phyloP scores from a whole-genome alignment of 2,797 vertebrate species.

The Xenops minutus region DNA sequence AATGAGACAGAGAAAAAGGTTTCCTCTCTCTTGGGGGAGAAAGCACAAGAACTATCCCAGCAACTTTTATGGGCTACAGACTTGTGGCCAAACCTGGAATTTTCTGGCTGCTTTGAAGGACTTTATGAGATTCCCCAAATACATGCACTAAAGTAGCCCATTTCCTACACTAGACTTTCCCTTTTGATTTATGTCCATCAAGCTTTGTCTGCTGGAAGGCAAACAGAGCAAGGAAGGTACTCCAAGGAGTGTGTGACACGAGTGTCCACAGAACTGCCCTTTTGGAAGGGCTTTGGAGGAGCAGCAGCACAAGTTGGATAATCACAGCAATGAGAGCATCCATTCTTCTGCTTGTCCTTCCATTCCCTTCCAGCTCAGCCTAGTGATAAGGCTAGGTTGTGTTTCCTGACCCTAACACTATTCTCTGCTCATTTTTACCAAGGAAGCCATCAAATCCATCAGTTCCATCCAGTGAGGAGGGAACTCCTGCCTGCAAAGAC shows the following conservation, averaged over 20 bases:
- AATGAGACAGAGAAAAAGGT: background rate
- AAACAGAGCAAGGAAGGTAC: background rate
- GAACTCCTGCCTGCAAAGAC: background rate
- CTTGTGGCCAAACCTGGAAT: constrained; percentile 6
- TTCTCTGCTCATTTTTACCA: background rate
- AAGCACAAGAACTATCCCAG: background rate
- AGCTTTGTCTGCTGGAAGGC: background rate
- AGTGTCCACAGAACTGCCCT: background rate
- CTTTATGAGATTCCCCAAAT: background rate
- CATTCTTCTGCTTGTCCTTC: background rate
- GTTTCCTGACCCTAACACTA: background rate
- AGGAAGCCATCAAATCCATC: background rate
- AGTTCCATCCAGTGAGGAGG: rapidly evolving
- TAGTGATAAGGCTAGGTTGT: background rate
- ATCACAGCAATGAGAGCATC: background rate
- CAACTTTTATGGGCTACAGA: background rate
- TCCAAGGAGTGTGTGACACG: background rate
- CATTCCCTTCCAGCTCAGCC: background rate
- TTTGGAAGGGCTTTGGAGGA: background rate
- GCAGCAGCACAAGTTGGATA: background rate
- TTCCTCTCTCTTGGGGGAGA: background rate
- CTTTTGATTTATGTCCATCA: background rate
- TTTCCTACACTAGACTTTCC: background rate
- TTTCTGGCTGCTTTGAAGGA: background rate
- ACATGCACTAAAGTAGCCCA: rapidly evolving